phyloP scores from a whole-genome alignment of 2,888 invertebrate species.

The Leptogaster cylindrica region DNA sequence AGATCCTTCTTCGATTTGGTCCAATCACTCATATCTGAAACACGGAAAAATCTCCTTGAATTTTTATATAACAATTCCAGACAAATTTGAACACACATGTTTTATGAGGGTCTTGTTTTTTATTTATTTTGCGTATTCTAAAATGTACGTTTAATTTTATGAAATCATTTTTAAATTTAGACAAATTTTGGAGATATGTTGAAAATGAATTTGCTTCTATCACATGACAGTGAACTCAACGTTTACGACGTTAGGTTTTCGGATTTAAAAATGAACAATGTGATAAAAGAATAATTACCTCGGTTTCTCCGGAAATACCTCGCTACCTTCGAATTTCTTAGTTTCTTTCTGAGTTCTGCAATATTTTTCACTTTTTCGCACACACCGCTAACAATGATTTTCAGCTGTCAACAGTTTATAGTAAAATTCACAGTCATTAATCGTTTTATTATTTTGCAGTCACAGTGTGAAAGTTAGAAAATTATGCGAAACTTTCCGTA shows the following conservation, averaged over 20 bases:
- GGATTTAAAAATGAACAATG: not conserved
- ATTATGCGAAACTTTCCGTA: too few species aligned
- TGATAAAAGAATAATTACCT: not conserved
- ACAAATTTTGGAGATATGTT: not conserved
- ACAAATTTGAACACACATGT: not conserved
- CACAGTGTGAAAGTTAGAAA: not conserved
- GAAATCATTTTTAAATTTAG: not conserved
- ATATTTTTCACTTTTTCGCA: too few species aligned
- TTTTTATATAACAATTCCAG: conserved; percentile 1
- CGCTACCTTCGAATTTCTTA: conserved; percentile 3
- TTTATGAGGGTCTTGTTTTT: not conserved
- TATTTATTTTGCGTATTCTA: not conserved
- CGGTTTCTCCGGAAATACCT: conserved; percentile 12
- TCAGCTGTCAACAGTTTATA: too few species aligned
- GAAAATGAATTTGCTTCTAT: not conserved
- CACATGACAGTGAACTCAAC: conserved; percentile 4
- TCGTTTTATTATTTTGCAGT: not conserved
- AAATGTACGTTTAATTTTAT: not conserved
- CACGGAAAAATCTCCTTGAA: not conserved
- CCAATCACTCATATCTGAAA: conserved; percentile 50
- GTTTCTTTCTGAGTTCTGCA: not conserved
- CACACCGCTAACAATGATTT: too few species aligned
- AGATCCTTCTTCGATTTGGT: conserved; percentile 49
- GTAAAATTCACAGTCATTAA: not conserved
- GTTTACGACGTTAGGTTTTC: not conserved